A percentile compares a stretch with the other conserved stretches of the same genome.
These are phyloP conservation scores for Darevskia mixta DNA, from an alignment of 2,797 vertebrate species.

Conservation along the genomic window DNA sequence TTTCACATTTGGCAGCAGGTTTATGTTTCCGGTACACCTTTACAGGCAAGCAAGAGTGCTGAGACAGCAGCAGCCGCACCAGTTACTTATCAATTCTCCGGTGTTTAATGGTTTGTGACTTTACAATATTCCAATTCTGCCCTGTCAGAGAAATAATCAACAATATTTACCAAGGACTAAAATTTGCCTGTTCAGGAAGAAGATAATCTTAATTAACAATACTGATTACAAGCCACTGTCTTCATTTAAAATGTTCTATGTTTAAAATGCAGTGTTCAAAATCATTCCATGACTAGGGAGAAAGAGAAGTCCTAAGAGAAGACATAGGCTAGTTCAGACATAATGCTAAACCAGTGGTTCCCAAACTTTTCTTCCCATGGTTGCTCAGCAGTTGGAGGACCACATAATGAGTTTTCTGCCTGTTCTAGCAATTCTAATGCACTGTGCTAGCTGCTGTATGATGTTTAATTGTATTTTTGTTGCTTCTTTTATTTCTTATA, in stretches of 20 bases:
- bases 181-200: slow-evolving; percentile 49
- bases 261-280: neutral
- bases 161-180: slow-evolving; percentile 52
- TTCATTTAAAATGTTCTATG: slow-evolving; percentile 27
- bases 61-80: slow-evolving; percentile 28
- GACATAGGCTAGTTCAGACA: neutral
- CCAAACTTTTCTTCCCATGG: no score
- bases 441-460: no score
- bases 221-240: slow-evolving; percentile 8
- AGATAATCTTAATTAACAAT: slow-evolving; percentile 37
- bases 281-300: neutral
- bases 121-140: slow-evolving; percentile 64
- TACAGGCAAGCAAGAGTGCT: slow-evolving; percentile 35
- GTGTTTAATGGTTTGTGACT: slow-evolving; percentile 60
- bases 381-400: no score
- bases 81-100: slow-evolving; percentile 55
- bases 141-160: slow-evolving; percentile 63
- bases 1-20: slow-evolving; percentile 50
- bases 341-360: no score
- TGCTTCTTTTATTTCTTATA: neutral
- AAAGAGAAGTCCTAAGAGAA: neutral
- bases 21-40: slow-evolving; percentile 36
- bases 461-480: no score
- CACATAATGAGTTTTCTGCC: no score
- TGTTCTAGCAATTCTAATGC: no score